A percentile compares a stretch with the other conserved stretches of the same genome.
These are phyloP conservation scores for Meriones psammophilus DNA, from an alignment of 2,797 vertebrate species.

Conservation along the genomic window DNA sequence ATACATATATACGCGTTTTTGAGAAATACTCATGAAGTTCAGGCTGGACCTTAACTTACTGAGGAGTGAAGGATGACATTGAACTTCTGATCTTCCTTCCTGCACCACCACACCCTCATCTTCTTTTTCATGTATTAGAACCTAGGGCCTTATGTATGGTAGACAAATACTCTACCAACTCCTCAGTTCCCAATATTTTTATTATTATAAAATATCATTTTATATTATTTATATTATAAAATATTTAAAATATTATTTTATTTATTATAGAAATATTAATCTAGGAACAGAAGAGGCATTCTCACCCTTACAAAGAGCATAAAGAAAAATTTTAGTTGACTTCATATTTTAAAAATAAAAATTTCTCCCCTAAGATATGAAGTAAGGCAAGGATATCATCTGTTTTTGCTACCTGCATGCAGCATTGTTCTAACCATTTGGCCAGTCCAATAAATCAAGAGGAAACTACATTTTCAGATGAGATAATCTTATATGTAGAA, in stretches of 20 bases:
- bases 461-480: not conserved
- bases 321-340: not conserved
- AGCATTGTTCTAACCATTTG: not conserved
- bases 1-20: not conserved
- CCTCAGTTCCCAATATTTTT: not conserved
- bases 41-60: not conserved
- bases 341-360: not conserved
- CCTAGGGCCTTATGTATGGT: not conserved
- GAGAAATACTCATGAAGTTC: not conserved
- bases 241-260: not conserved
- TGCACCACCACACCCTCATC: not conserved
- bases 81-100: not conserved
- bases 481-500: not conserved
- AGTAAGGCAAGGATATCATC: not conserved
- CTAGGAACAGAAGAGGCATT: not conserved
- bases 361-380: not conserved
- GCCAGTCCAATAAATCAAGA: not conserved
- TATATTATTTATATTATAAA: not conserved
- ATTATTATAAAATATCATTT: not conserved
- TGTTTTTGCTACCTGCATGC: not conserved
- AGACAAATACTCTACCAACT: not conserved
- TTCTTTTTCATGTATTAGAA: not conserved
- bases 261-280: not conserved
- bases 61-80: not conserved
- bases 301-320: not conserved